Conservation (phyloP, 2,888 invertebrate species). For the Microdon myrmicae region DNA sequence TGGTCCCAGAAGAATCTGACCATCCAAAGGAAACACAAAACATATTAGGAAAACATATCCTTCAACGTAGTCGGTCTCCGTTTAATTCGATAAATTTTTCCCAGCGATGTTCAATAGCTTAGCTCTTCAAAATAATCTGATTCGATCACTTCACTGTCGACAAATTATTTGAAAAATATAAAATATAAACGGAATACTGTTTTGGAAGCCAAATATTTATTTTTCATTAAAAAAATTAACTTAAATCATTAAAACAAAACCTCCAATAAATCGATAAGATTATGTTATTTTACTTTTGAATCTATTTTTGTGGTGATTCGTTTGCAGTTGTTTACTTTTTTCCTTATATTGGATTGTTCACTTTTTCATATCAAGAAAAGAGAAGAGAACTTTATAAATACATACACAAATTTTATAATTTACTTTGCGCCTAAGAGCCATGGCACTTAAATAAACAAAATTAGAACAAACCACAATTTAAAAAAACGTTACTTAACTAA, state of each 20-base stretch:
- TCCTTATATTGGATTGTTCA: background rate
- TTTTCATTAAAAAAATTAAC: slow-evolving; percentile 27
- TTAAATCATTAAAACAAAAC: slow-evolving; percentile 22
- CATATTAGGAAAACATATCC: too few relatives aligned
- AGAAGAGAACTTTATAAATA: slow-evolving; percentile 31
- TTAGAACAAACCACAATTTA: slow-evolving; percentile 12
- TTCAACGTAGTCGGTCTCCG: too few relatives aligned
- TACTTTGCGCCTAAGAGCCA: slow-evolving; percentile 39
- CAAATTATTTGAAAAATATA: too few relatives aligned
- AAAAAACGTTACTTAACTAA: background rate
- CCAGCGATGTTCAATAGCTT: too few relatives aligned
- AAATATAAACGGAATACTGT: slow-evolving; percentile 8
- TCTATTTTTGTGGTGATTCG: slow-evolving; percentile 9
- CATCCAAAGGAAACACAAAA: too few relatives aligned
- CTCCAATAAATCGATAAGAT: background rate
- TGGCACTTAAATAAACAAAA: slow-evolving; percentile 47
- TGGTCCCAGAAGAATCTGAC: too few relatives aligned
- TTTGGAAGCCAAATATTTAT: slow-evolving; percentile 47
- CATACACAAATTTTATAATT: slow-evolving; percentile 22
- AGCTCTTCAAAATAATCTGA: too few relatives aligned
- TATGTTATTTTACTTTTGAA: slow-evolving; percentile 11
- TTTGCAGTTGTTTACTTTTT: slow-evolving; percentile 2
- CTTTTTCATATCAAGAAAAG: slow-evolving; percentile 16
- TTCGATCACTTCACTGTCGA: too few relatives aligned
- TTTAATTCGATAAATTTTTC: too few relatives aligned